phyloP scores from a whole-genome alignment of 2,797 vertebrate species.

The Zenarchopterus dispar region DNA sequence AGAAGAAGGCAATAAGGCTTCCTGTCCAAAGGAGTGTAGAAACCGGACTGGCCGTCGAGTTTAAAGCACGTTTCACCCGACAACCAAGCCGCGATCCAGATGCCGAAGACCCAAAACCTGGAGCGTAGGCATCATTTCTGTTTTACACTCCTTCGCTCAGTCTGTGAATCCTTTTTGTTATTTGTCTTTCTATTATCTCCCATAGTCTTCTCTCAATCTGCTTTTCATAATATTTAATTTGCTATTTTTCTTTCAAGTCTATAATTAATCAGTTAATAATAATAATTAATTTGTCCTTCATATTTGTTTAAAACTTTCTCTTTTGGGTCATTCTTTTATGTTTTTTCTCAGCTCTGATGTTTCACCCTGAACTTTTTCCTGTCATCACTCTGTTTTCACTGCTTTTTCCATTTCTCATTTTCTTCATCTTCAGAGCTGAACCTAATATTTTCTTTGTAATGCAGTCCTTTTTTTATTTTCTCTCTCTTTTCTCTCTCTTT shows the following conservation, averaged over 20 bases:
- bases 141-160: background rate
- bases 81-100: slow-evolving; percentile 92
- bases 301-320: background rate
- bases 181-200: no score
- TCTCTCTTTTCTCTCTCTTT: background rate
- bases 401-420: background rate
- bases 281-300: background rate
- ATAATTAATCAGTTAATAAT: no score
- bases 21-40: slow-evolving; percentile 96
- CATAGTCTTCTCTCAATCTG: no score
- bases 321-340: no score
- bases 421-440: no score
- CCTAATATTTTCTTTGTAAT: background rate
- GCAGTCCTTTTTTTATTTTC: no score
- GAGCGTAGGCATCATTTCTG: slow-evolving; percentile 85
- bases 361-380: background rate
- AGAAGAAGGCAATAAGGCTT: slow-evolving; percentile 90
- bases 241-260: no score
- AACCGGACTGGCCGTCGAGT: slow-evolving; percentile 92
- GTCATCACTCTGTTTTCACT: rapidly evolving
- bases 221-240: no score
- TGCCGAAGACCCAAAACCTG: slow-evolving; percentile 89
- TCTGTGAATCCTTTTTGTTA: background rate
- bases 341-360: no score
- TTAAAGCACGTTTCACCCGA: slow-evolving; percentile 94